These are phyloP conservation scores for Stichodactyla helianthus DNA, from an alignment of 64 coral and sea anemone genomes.

Conservation along the genomic window DNA sequence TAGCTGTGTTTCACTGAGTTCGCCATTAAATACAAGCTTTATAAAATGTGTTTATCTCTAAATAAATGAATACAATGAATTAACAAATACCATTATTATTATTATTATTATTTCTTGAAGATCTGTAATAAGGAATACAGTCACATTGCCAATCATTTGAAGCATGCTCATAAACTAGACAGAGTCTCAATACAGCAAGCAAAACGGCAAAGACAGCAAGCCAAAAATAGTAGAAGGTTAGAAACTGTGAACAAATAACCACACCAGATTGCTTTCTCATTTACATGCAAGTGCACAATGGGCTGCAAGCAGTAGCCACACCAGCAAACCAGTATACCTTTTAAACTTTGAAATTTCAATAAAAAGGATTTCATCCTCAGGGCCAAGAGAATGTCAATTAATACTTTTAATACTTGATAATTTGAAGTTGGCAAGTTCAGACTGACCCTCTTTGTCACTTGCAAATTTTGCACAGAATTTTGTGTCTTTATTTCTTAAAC, in stretches of 20 bases:
- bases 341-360: no score
- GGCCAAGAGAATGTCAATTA: not conserved
- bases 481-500: not conserved
- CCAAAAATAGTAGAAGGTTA: not conserved
- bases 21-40: not conserved
- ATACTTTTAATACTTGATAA: no score
- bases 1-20: no score
- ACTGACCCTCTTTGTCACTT: not conserved
- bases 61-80: no score
- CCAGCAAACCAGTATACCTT: no score
- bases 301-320: not conserved
- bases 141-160: not conserved
- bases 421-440: not conserved
- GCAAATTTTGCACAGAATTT: not conserved
- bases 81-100: no score
- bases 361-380: no score
- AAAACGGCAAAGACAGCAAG: not conserved
- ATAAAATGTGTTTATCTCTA: not conserved
- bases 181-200: not conserved
- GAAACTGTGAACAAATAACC: not conserved
- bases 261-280: not conserved
- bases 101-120: no score
- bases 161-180: not conserved
- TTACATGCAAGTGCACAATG: not conserved
- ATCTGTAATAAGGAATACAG: conserved; percentile 1